These are phyloP conservation scores for Xenops minutus DNA, from an alignment of 2,797 vertebrate species.

Conservation along the genomic window DNA sequence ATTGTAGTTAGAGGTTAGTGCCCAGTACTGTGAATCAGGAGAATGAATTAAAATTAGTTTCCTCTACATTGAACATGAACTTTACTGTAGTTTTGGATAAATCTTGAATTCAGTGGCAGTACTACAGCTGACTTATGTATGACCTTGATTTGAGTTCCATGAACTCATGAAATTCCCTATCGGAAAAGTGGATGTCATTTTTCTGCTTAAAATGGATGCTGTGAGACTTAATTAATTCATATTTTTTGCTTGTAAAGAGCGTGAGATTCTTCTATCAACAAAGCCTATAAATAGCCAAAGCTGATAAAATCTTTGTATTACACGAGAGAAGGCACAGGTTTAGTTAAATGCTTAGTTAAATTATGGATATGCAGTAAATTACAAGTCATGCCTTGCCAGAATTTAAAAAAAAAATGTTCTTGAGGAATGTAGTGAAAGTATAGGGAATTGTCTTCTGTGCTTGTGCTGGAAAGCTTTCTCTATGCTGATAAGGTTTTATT, in stretches of 20 bases:
- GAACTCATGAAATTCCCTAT: neutral
- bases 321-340: neutral
- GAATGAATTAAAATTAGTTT: neutral
- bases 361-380: neutral
- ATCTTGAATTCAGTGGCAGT: neutral
- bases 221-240: neutral
- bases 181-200: neutral
- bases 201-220: neutral
- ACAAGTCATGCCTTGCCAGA: neutral
- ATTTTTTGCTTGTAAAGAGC: neutral
- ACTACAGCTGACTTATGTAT: neutral
- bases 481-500: neutral
- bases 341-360: neutral
- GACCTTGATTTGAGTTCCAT: neutral
- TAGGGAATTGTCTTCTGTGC: neutral
- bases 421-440: neutral
- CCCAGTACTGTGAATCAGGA: neutral
- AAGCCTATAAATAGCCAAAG: neutral
- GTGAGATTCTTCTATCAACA: neutral
- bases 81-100: neutral
- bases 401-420: neutral
- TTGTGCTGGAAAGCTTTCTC: neutral
- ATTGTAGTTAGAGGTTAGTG: neutral
- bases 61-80: neutral
- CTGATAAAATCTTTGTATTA: neutral